A percentile compares a stretch with the other conserved stretches of the same genome.
phyloP scores from a whole-genome alignment of 1,140 invertebrate genomes.

The Cylas formicarius region DNA sequence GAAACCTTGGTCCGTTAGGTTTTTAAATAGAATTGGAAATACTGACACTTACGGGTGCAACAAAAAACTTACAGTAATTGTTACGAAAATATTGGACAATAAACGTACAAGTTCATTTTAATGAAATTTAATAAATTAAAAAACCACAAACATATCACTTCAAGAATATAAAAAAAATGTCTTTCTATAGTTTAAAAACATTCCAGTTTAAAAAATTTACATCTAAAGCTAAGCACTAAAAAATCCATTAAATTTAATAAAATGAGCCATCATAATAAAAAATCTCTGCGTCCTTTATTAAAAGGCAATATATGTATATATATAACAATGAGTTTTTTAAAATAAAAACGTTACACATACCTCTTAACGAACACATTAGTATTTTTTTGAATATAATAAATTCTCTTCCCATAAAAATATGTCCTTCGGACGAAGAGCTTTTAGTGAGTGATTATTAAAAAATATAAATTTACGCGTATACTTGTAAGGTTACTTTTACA shows the following conservation, averaged over 20 bases:
- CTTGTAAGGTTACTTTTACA: conserved; percentile 34
- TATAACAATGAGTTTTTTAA: conserved; percentile 21
- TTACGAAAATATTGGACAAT: conserved; percentile 9
- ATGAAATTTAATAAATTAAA: conserved; percentile 10
- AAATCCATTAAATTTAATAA: conserved; percentile 13
- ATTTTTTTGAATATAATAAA: conserved; percentile 11
- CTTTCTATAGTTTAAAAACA: conserved; percentile 13
- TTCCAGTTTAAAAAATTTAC: conserved; percentile 4
- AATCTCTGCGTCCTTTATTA: conserved; percentile 18
- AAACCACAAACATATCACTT: conserved; percentile 5
- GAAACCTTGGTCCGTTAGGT: conserved; percentile 33
- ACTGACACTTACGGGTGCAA: conserved; percentile 34
- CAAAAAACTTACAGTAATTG: conserved; percentile 15
- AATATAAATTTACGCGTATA: conserved; percentile 34
- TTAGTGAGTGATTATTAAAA: conserved; percentile 18
- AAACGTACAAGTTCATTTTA: conserved; percentile 22
- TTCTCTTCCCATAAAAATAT: neutral
- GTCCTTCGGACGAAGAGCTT: no score
- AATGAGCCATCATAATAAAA: conserved; percentile 18
- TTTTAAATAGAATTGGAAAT: conserved; percentile 31
- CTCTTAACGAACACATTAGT: conserved; percentile 16
- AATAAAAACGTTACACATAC: conserved; percentile 16
- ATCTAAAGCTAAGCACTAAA: no score
- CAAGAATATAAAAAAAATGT: conserved; percentile 6
- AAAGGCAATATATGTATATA: conserved; percentile 11